These are phyloP conservation scores for Argentina silus DNA, from an alignment of 2,797 vertebrate genomes.

Conservation along the genomic window DNA sequence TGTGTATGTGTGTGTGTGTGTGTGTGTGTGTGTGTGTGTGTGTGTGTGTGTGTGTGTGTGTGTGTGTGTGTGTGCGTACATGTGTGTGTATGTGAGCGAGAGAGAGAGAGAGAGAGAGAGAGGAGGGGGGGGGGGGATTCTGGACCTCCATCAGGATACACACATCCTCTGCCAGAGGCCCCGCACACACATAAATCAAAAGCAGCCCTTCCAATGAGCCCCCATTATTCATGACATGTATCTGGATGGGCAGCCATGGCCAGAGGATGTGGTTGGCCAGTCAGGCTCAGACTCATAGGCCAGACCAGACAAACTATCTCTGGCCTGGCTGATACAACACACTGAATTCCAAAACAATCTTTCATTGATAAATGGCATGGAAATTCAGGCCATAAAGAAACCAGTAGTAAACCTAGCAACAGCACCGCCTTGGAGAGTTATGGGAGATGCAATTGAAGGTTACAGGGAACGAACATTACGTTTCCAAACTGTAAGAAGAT, in stretches of 20 bases:
- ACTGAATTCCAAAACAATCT: slow-evolving; percentile 30
- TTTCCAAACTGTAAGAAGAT: slow-evolving; percentile 2
- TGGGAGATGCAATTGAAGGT: not conserved
- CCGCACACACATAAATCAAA: slow-evolving; percentile 28
- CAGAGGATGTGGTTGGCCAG: slow-evolving; percentile 45
- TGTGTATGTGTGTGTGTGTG: slow-evolving; percentile 30
- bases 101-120: not conserved
- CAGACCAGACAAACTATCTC: slow-evolving; percentile 25
- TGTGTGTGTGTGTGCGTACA: not conserved
- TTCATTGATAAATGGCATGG: slow-evolving; percentile 35
- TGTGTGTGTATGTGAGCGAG: too few species aligned
- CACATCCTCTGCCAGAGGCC: slow-evolving; percentile 26
- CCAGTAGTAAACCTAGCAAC: not conserved
- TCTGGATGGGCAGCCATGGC: slow-evolving; percentile 35
- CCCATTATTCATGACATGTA: slow-evolving; percentile 36
- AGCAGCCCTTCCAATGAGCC: slow-evolving; percentile 15
- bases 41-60: not conserved
- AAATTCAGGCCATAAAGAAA: not conserved
- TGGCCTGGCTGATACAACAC: slow-evolving; percentile 38
- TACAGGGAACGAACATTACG: not conserved
- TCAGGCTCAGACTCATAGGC: not conserved
- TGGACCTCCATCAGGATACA: slow-evolving; percentile 23
- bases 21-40: slow-evolving; percentile 6
- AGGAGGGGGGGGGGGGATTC: not conserved
- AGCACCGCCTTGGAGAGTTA: not conserved